Percentiles rank a stretch among this genome's conserved stretches.
These are phyloP conservation scores for Leptoteleia sp. DNA, from an alignment of 1,140 invertebrate species.

Conservation along the genomic window DNA sequence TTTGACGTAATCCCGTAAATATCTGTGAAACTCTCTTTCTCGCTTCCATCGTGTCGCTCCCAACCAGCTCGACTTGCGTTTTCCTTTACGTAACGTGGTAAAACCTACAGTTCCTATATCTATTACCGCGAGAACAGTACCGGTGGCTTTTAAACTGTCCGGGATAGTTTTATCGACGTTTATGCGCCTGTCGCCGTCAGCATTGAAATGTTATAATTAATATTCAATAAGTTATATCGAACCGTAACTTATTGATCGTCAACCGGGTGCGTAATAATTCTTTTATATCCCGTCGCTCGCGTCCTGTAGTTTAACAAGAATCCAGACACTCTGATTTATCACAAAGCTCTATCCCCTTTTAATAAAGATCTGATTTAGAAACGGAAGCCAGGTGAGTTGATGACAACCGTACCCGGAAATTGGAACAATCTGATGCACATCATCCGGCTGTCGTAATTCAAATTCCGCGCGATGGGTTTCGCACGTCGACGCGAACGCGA, in stretches of 20 bases:
- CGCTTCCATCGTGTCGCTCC: conserved; percentile 37
- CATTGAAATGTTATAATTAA: conserved; percentile 62
- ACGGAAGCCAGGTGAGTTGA: conserved; percentile 17
- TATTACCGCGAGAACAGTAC: conserved; percentile 72
- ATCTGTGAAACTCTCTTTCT: conserved; percentile 58
- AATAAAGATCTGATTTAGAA: conserved; percentile 40
- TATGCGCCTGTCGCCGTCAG: conserved; percentile 58
- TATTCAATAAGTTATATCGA: conserved; percentile 24
- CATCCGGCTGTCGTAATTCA: conserved; percentile 13
- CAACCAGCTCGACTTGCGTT: conserved; percentile 51
- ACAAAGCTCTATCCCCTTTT: conserved; percentile 8
- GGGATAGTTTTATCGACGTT: conserved; percentile 74
- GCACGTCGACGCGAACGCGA: not conserved
- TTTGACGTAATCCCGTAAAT: conserved; percentile 73
- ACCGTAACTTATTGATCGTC: conserved; percentile 31
- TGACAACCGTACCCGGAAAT: conserved; percentile 24
- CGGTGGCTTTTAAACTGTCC: conserved; percentile 62
- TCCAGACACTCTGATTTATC: conserved; percentile 2
- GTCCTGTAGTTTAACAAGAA: not conserved
- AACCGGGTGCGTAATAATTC: conserved; percentile 16
- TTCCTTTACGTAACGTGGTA: conserved; percentile 69
- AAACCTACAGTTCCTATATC: conserved; percentile 67
- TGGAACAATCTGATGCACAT: conserved; percentile 31
- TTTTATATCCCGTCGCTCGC: not conserved
- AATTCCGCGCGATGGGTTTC: conserved; percentile 19